These are phyloP conservation scores for Silurus asotus DNA, from an alignment of 2,113 vertebrate genomes.

Conservation along the genomic window DNA sequence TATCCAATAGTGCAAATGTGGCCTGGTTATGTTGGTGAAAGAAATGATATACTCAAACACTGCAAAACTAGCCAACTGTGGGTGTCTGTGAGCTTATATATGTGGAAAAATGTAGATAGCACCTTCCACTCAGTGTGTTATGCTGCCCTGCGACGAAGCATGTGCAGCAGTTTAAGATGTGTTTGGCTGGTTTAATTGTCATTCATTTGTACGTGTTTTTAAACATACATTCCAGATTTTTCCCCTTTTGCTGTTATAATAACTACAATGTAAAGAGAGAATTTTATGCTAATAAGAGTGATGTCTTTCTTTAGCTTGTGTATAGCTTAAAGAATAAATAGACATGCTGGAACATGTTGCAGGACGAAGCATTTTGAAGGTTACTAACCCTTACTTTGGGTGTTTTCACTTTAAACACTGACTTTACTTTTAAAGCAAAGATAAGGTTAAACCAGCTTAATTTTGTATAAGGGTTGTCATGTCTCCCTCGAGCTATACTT, in stretches of 20 bases:
- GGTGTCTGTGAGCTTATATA: neutral
- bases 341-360: neutral
- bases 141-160: neutral
- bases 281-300: too few relatives aligned
- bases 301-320: neutral
- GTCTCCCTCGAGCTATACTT: neutral
- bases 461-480: neutral
- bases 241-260: too few relatives aligned
- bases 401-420: neutral
- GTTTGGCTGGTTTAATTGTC: neutral
- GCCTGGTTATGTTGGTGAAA: neutral
- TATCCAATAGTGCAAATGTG: neutral
- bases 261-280: too few relatives aligned
- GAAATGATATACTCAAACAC: neutral
- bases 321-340: neutral
- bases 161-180: neutral
- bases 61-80: neutral
- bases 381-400: neutral
- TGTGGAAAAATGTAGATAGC: neutral
- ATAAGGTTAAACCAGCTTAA: slow-evolving; percentile 1
- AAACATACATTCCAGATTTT: too few relatives aligned
- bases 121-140: neutral
- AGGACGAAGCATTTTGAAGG: neutral
- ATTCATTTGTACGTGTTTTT: too few relatives aligned
- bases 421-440: neutral